Evolutionary conservation across 2,888 invertebrate species (phyloP).

Genomic region (Aproaerema taeniolella): DNA sequence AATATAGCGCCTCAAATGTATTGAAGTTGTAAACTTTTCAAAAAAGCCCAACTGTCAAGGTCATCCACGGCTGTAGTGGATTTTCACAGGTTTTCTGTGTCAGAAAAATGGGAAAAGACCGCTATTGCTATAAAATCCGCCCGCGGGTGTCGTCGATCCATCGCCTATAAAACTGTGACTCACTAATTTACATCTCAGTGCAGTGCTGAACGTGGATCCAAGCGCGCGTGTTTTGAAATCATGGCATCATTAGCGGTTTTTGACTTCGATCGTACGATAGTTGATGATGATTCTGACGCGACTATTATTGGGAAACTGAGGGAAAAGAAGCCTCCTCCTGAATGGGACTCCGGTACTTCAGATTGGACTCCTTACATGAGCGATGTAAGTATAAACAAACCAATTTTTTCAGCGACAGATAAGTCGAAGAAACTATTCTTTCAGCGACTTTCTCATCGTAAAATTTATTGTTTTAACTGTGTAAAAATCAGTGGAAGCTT

Average conservation of each 20-base stretch:
- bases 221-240: conserved; percentile 34
- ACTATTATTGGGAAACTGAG: conserved; percentile 58
- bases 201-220: not conserved
- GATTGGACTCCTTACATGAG: conserved; percentile 73
- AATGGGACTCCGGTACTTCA: conserved; percentile 50
- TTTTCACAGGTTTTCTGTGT: conserved; percentile 18
- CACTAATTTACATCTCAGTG: conserved; percentile 2
- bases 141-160: conserved; percentile 4
- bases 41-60: too few species aligned
- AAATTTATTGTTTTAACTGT: not conserved
- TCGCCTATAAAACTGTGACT: conserved; percentile 6
- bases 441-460: not conserved
- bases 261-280: conserved; percentile 68
- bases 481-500: too few species aligned
- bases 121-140: conserved; percentile 22
- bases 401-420: too few species aligned
- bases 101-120: conserved; percentile 26
- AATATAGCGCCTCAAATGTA: too few species aligned
- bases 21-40: too few species aligned
- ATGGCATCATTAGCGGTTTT: conserved; percentile 62
- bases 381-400: conserved; percentile 53
- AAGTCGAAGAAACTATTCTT: not conserved
- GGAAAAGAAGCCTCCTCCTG: conserved; percentile 59
- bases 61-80: too few species aligned
- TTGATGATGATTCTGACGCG: conserved; percentile 63